phyloP scores from a whole-genome alignment of 2,888 invertebrate genomes.

The Troglohyphantes excavatus region DNA sequence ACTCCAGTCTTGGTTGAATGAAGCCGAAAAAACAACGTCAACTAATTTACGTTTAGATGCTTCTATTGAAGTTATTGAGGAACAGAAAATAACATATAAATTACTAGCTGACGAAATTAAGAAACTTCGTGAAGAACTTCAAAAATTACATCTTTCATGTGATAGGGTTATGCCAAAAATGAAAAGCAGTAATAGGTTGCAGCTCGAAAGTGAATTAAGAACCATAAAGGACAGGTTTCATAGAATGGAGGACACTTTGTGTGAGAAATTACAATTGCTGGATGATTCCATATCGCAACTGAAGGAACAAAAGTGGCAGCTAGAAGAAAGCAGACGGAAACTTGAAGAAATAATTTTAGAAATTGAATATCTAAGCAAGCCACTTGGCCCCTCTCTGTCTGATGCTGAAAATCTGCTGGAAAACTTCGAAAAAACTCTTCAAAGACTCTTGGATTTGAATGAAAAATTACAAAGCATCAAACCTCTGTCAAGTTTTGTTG shows the following conservation, averaged over 20 bases:
- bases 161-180: conserved; percentile 90
- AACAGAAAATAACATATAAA: conserved; percentile 89
- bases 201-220: conserved; percentile 92
- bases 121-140: conserved; percentile 80
- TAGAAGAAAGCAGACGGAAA: conserved; percentile 91
- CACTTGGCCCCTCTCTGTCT: conserved; percentile 92
- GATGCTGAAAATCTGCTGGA: conserved; percentile 91
- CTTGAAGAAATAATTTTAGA: conserved; percentile 92
- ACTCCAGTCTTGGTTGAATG: conserved; percentile 93
- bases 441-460: conserved; percentile 81
- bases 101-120: conserved; percentile 81
- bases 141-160: conserved; percentile 87
- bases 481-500: conserved; percentile 81
- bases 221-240: conserved; percentile 88
- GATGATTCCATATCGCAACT: conserved; percentile 91
- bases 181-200: conserved; percentile 89
- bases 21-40: conserved; percentile 93
- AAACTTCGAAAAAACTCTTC: conserved; percentile 82
- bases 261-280: conserved; percentile 89
- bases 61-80: conserved; percentile 91
- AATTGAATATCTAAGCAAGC: conserved; percentile 91
- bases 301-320: conserved; percentile 90
- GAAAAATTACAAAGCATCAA: conserved; percentile 86
- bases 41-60: conserved; percentile 89
- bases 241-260: conserved; percentile 88